These are phyloP conservation scores for Drosophila lowei DNA, from an alignment of 1,140 invertebrate genomes.

Conservation along the genomic window DNA sequence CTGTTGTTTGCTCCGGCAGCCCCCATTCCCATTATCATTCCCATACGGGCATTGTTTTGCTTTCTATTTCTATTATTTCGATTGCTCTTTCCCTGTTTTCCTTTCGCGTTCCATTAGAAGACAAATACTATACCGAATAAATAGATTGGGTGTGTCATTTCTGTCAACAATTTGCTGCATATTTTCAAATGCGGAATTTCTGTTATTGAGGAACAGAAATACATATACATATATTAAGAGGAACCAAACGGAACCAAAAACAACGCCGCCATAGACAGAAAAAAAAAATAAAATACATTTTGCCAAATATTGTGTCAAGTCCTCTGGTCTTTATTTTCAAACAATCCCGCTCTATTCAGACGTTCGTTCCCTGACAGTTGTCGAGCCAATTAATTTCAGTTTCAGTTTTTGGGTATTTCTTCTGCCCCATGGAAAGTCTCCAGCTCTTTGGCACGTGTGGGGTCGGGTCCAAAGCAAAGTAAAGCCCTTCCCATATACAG, in stretches of 20 bases:
- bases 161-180: constrained; percentile 50
- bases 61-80: constrained; percentile 13
- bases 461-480: too few species aligned
- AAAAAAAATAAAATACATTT: constrained; percentile 6
- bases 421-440: constrained; percentile 47
- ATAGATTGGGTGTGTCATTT: constrained; percentile 56
- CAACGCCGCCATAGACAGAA: not conserved
- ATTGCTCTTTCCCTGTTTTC: constrained; percentile 15
- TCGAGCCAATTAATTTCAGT: constrained; percentile 50
- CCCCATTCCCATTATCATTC: too few species aligned
- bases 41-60: too few species aligned
- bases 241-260: constrained; percentile 9
- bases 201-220: constrained; percentile 47
- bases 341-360: constrained; percentile 27
- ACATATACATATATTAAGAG: constrained; percentile 22
- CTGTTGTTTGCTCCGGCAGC: constrained; percentile 16
- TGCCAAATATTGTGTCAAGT: constrained; percentile 64
- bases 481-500: constrained; percentile 1
- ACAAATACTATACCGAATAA: constrained; percentile 38
- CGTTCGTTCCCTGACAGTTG: constrained; percentile 40
- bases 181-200: constrained; percentile 66
- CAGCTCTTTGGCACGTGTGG: constrained; percentile 55
- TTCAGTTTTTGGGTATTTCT: constrained; percentile 33
- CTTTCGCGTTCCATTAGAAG: constrained; percentile 12
- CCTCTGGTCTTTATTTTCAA: constrained; percentile 38